Conservation (phyloP, 2,797 vertebrate species). For the Microctenopoma stevenorrisi region DNA sequence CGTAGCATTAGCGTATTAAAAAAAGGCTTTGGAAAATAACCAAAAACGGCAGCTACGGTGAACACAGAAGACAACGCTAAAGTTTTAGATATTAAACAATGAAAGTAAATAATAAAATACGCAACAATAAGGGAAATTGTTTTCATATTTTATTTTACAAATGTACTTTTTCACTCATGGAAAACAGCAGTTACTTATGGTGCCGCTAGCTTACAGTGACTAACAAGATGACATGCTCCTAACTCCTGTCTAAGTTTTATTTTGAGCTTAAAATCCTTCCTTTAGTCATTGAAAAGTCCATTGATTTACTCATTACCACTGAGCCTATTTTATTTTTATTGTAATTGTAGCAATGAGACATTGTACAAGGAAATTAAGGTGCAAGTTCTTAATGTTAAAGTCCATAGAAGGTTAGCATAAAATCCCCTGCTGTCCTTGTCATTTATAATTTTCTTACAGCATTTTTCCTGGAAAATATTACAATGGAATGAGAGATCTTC, state of each 20-base stretch:
- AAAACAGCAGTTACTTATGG: too few relatives aligned
- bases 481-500: conserved; percentile 7
- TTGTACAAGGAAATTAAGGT: too few relatives aligned
- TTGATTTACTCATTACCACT: background rate
- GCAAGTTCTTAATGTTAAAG: too few relatives aligned
- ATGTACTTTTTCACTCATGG: background rate
- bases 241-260: background rate
- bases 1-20: background rate
- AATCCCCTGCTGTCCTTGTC: background rate
- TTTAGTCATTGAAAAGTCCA: background rate
- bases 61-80: too few relatives aligned
- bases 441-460: background rate
- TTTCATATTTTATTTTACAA: too few relatives aligned
- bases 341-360: too few relatives aligned
- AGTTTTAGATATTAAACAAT: too few relatives aligned
- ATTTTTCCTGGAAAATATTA: conserved; percentile 9
- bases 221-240: background rate
- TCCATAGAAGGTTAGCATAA: too few relatives aligned
- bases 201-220: background rate
- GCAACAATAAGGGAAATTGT: too few relatives aligned
- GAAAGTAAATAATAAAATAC: too few relatives aligned
- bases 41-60: background rate
- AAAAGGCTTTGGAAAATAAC: background rate
- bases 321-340: too few relatives aligned
- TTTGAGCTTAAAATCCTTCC: background rate